These are phyloP conservation scores for Catamblyrhynchus diadema DNA, from an alignment of 2,797 vertebrate genomes.

Conservation along the genomic window DNA sequence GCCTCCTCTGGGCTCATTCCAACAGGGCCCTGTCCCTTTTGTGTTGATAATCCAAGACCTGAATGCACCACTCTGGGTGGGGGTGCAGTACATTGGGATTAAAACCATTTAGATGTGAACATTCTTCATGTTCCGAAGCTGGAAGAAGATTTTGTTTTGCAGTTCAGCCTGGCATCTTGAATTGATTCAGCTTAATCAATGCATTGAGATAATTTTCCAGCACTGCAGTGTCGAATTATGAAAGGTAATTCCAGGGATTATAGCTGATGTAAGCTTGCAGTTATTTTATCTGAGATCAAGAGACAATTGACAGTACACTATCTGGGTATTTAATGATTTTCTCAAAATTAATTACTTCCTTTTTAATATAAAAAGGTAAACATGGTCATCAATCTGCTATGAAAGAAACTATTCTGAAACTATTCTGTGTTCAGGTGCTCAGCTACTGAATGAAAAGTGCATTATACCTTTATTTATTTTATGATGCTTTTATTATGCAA, in stretches of 20 bases:
- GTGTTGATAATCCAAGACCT: background rate
- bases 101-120: background rate
- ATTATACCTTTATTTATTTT: conserved; percentile 13
- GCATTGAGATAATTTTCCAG: conserved; percentile 1
- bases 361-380: conserved; percentile 48
- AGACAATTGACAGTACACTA: background rate
- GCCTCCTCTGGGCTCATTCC: background rate
- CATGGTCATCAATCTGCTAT: conserved; percentile 27
- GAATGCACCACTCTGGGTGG: rapidly evolving
- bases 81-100: background rate
- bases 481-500: conserved; percentile 13
- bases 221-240: background rate
- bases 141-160: background rate
- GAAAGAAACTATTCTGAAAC: too few relatives aligned
- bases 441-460: background rate
- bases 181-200: background rate
- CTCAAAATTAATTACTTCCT: conserved; percentile 35
- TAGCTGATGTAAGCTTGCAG: conserved; percentile 19
- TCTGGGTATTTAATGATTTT: conserved; percentile 37
- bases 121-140: background rate
- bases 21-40: background rate
- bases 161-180: background rate
- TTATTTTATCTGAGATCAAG: conserved; percentile 17
- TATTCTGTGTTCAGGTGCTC: background rate
- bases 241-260: conserved; percentile 12